These are phyloP conservation scores for Aleadryas rufinucha DNA, from an alignment of 2,113 vertebrate species.

Conservation along the genomic window DNA sequence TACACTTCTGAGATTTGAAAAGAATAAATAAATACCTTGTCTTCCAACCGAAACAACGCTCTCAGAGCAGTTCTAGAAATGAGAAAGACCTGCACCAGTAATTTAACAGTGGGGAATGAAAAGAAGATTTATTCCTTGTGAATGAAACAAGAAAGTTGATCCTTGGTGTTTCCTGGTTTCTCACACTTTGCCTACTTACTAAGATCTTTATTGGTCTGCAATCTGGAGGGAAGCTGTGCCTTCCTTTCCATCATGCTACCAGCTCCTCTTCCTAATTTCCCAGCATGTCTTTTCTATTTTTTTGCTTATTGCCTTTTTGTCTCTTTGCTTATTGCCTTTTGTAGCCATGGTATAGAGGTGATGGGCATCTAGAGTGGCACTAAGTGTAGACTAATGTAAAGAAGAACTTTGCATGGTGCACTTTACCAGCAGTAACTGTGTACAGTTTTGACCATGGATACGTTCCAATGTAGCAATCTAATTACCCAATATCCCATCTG, in stretches of 20 bases:
- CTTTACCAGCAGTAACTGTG: not conserved
- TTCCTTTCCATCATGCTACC: not conserved
- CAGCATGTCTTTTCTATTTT: not conserved
- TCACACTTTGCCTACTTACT: not conserved
- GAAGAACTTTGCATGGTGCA: not conserved
- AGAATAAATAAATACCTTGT: not conserved
- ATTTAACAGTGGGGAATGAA: not conserved
- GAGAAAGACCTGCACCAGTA: not conserved
- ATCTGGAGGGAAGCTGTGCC: not conserved
- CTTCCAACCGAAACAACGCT: not conserved
- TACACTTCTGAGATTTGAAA: not conserved
- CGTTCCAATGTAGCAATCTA: not conserved
- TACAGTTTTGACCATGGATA: not conserved
- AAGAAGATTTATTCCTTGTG: not conserved
- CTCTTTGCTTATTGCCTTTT: not conserved
- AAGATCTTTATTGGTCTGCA: not conserved
- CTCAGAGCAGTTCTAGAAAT: not conserved
- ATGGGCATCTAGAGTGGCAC: not conserved
- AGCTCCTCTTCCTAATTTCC: not conserved
- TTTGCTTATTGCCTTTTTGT: too few relatives aligned
- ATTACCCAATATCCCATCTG: not conserved
- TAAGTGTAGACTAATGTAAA: not conserved
- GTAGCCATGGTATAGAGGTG: not conserved
- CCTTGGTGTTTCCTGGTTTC: not conserved
- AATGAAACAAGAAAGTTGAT: not conserved